phyloP scores from a whole-genome alignment of 2,113 vertebrate genomes.

The Melospiza melodia region DNA sequence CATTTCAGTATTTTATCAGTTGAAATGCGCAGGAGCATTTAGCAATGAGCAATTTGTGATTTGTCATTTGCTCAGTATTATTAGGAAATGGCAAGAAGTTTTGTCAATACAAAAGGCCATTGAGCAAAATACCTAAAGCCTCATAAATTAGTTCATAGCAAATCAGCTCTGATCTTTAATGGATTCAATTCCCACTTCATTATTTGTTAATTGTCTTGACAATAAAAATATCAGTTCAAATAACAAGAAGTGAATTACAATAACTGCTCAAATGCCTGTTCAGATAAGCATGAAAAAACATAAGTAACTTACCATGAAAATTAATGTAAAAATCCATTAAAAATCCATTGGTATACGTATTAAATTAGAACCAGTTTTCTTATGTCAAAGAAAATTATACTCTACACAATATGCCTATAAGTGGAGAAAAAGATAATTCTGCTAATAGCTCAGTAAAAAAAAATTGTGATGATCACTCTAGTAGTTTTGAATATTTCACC shows the following conservation, averaged over 20 bases:
- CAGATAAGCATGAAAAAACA: slow-evolving; percentile 12
- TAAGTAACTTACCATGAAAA: slow-evolving; percentile 27
- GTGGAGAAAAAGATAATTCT: neutral
- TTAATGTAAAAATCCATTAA: neutral
- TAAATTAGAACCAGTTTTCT: neutral
- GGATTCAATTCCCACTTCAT: slow-evolving; percentile 46
- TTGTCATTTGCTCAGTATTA: neutral
- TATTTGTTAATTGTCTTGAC: slow-evolving; percentile 59
- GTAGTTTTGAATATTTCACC: neutral
- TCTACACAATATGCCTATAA: neutral
- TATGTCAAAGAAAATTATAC: neutral
- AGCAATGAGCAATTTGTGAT: neutral
- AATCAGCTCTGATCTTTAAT: slow-evolving; percentile 42
- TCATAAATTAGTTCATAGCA: slow-evolving; percentile 44
- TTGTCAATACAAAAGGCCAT: slow-evolving; percentile 41
- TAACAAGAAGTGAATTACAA: slow-evolving; percentile 50
- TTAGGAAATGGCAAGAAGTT: slow-evolving; percentile 21
- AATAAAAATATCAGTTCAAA: slow-evolving; percentile 49
- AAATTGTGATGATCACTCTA: neutral
- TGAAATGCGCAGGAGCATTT: neutral
- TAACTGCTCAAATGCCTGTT: slow-evolving; percentile 22
- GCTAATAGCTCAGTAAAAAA: neutral
- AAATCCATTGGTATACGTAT: neutral
- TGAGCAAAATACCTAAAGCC: slow-evolving; percentile 8
- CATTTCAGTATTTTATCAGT: neutral